A percentile compares a stretch with the other conserved stretches of the same genome.
Evolutionary conservation across 2,113 vertebrate genomes (phyloP).

Genomic region (Sardina pilchardus): DNA sequence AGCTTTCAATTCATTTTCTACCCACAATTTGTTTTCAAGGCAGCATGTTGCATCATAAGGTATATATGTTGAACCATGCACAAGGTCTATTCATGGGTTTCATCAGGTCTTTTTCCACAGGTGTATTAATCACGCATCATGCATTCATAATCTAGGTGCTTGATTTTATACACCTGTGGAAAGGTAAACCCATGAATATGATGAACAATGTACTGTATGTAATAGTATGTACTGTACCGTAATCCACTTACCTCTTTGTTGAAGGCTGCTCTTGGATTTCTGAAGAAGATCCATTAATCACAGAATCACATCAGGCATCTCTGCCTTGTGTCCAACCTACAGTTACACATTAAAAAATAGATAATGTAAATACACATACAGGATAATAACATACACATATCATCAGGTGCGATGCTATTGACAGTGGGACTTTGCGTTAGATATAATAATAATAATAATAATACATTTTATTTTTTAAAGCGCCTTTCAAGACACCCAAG

Average conservation of each 20-base stretch:
- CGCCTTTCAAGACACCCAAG: too few species aligned
- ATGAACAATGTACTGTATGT: too few species aligned
- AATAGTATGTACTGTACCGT: background rate
- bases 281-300: slow-evolving; percentile 54
- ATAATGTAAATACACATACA: background rate
- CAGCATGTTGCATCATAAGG: background rate
- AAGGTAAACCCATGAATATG: too few species aligned
- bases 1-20: too few species aligned
- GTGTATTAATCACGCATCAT: too few species aligned
- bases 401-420: background rate
- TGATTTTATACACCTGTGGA: too few species aligned
- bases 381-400: background rate
- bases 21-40: background rate
- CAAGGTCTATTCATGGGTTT: too few species aligned
- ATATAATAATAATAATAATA: too few species aligned
- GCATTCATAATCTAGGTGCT: too few species aligned
- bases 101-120: too few species aligned
- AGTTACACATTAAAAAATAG: background rate
- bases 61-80: too few species aligned
- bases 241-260: background rate
- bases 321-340: slow-evolving; percentile 40
- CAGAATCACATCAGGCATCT: slow-evolving; percentile 40
- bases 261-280: slow-evolving; percentile 23
- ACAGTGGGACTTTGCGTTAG: background rate
- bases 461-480: too few species aligned